A percentile compares a stretch with the other conserved stretches of the same genome.
phyloP scores from a whole-genome alignment of 2,797 vertebrate species.

The Sebastes dallii region DNA sequence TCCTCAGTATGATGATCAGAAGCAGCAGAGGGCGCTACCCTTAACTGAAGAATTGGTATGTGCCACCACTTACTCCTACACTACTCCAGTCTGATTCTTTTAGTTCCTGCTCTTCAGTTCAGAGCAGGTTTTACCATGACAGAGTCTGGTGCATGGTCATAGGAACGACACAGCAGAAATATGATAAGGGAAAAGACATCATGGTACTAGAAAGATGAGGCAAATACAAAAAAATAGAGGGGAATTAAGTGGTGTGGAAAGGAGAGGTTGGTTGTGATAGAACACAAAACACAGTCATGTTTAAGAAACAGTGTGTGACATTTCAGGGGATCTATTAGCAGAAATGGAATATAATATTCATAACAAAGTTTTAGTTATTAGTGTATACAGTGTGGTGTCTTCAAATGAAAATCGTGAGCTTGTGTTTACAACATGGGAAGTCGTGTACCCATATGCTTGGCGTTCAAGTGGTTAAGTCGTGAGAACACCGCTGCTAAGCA shows the following conservation, averaged over 20 bases:
- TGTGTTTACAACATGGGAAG: no score
- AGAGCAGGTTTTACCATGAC: background rate
- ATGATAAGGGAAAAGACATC: background rate
- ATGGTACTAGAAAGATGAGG: background rate
- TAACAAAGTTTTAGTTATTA: no score
- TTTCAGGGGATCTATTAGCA: no score
- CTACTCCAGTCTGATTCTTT: background rate
- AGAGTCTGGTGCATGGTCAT: background rate
- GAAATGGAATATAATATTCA: no score
- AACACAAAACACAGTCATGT: conserved; percentile 8
- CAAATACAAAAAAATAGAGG: background rate
- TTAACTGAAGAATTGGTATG: conserved; percentile 63
- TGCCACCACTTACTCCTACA: conserved; percentile 14
- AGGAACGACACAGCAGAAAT: background rate
- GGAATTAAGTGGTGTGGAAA: background rate
- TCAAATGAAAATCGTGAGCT: no score
- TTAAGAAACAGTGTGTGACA: no score
- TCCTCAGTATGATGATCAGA: conserved; percentile 54
- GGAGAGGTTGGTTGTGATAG: background rate
- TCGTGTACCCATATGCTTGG: no score
- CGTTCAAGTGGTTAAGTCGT: no score
- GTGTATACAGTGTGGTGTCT: no score
- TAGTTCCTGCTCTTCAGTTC: background rate
- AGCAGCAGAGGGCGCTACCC: conserved; percentile 50
- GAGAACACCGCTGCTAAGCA: no score